Conservation (phyloP, 2,113 vertebrate genomes). For the Equus przewalskii region DNA sequence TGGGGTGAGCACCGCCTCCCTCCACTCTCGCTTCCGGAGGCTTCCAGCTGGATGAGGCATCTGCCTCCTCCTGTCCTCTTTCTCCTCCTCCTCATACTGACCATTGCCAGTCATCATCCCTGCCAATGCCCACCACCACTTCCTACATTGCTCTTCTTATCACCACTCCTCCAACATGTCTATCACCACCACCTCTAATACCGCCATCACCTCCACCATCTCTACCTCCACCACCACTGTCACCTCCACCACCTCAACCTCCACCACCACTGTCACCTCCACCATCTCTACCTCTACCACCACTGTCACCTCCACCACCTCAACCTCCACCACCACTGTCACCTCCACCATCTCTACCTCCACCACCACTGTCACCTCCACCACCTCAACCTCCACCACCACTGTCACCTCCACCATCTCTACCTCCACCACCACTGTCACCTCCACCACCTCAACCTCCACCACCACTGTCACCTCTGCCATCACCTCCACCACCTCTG, state of each 20-base stretch:
- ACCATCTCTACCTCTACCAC: not conserved
- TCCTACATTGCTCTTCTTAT: not conserved
- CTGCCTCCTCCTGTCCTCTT: not conserved
- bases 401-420: not conserved
- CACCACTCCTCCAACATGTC: rapidly evolving
- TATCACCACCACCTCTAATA: rapidly evolving
- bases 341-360: not conserved
- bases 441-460: too few species aligned
- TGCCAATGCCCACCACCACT: not conserved
- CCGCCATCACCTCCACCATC: not conserved
- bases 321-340: rapidly evolving
- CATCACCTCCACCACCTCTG: too few species aligned
- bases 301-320: rapidly evolving
- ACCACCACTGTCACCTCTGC: too few species aligned
- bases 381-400: not conserved
- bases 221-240: rapidly evolving
- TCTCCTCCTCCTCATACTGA: not conserved
- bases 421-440: rapidly evolving
- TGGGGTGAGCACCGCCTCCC: slow-evolving; percentile 81
- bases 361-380: too few species aligned
- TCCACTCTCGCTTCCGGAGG: not conserved
- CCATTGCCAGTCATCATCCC: not conserved
- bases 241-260: not conserved
- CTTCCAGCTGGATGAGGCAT: not conserved
- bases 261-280: too few species aligned